phyloP scores from a whole-genome alignment of 1,140 invertebrate genomes.

The Trichomalopsis sarcophagae region DNA sequence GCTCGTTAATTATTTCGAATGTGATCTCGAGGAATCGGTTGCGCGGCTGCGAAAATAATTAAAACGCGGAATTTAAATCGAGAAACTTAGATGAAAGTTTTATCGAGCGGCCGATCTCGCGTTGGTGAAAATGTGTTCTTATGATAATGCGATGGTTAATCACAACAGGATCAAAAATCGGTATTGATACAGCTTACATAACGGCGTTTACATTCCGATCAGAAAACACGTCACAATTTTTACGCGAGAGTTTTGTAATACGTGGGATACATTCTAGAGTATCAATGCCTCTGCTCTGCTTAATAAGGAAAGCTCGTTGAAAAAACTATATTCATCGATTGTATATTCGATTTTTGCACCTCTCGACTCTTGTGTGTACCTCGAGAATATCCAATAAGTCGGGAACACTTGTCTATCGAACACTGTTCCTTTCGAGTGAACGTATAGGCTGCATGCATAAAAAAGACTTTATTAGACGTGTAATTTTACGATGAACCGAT shows the following conservation, averaged over 20 bases:
- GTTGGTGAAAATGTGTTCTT: too few relatives aligned
- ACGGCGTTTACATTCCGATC: neutral
- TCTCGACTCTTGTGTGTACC: neutral
- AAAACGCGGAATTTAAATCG: too few relatives aligned
- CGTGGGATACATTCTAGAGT: neutral
- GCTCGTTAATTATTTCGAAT: too few relatives aligned
- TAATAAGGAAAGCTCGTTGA: neutral
- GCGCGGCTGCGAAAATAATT: too few relatives aligned
- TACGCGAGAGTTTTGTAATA: neutral
- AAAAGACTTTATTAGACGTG: conserved; percentile 37
- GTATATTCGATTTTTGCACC: neutral
- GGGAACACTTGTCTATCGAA: conserved; percentile 1
- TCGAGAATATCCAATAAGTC: neutral
- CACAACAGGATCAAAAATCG: neutral
- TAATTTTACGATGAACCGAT: conserved; percentile 34
- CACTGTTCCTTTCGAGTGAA: neutral
- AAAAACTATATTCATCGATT: neutral
- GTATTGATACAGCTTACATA: neutral
- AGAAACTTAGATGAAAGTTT: too few relatives aligned
- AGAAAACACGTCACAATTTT: neutral
- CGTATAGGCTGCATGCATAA: neutral
- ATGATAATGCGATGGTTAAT: neutral
- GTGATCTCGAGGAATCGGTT: too few relatives aligned
- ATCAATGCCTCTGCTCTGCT: neutral
- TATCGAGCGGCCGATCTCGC: too few relatives aligned